Evolutionary conservation across 2,797 vertebrate genomes (phyloP), one percentile per base, ranked within the genome.

Genomic region (Sebastiscus tertius): DNA sequence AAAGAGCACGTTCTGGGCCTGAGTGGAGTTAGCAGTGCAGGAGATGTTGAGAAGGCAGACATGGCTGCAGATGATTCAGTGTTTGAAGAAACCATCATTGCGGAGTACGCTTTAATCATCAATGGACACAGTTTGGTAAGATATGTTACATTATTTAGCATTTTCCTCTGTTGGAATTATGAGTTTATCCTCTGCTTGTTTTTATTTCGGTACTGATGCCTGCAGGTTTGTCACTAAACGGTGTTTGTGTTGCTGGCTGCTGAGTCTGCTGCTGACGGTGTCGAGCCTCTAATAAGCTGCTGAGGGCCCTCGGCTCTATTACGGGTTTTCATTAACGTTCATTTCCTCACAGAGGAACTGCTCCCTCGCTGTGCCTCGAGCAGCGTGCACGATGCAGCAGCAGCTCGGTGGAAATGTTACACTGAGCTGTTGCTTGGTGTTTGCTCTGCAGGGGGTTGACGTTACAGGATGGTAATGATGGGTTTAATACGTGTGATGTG

Each of bases 101-200:
- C 94, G 83, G 95, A 96, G 84, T 97, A 96, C 55, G 96, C 95
- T 54, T 93, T 97, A 87, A 88, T 96, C 87, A 94, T 97, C 91
- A 97, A 94, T 77, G 96, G 94, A 72, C 95, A 95, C 89, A 96
- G 96, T 89, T 89, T 97, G 94, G 94, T 97, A 93, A 96, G 94
- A 82, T 14, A 5, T 56, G 22, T 56, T 49, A 8, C 27, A 3
- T 34, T 42, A 36, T 29, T 18, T 13, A 42, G 26, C 4, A 58
- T 49, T 16, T 68, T 36, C 8, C 2, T 39, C 9, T 14, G 8
- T 9, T 66, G 10, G 16, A 62, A 39, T 24, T 34, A 42, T 68
- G 4, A 42, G 29, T 80, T 24, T 22, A 4, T 60, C 27, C 16
- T 61, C 12, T 72, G 66, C 27, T 52, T 63, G 33, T 67, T 82